phyloP scores from a whole-genome alignment of 2,113 vertebrate species.

The Cichladusa arquata region DNA sequence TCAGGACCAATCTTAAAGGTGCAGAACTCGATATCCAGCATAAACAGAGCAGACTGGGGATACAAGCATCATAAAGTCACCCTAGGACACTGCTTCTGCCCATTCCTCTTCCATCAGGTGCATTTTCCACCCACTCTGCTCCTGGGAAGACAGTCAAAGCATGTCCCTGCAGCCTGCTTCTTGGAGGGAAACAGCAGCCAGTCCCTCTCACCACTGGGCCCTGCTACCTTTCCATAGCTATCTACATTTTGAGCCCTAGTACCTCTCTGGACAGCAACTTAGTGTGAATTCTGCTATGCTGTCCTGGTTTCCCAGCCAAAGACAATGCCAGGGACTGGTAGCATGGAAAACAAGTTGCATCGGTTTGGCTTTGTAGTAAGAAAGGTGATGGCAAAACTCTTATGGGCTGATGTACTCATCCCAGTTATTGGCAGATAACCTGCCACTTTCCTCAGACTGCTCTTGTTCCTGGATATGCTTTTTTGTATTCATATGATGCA shows the following conservation, averaged over 20 bases:
- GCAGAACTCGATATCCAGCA: not conserved
- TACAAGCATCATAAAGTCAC: not conserved
- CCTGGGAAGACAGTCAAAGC: rapidly evolving
- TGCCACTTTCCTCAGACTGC: not conserved
- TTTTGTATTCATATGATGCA: not conserved
- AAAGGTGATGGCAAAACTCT: not conserved
- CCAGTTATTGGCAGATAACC: not conserved
- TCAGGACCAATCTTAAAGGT: not conserved
- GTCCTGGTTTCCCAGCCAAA: not conserved
- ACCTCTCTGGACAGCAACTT: not conserved
- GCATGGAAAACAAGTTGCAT: not conserved
- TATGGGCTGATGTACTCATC: not conserved
- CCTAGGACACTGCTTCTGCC: not conserved
- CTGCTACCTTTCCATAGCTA: not conserved
- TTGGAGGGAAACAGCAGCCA: not conserved
- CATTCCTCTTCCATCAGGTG: not conserved
- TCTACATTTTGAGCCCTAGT: not conserved
- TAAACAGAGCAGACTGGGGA: not conserved
- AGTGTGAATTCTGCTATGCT: not conserved
- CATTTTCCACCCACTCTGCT: rapidly evolving
- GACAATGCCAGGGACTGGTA: not conserved
- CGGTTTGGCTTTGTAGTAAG: not conserved
- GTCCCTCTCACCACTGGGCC: not conserved
- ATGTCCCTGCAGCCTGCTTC: not conserved
- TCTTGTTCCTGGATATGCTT: not conserved